phyloP scores from a whole-genome alignment of 1,140 invertebrate genomes.

The honey bee (Apis mellifera) region DNA sequence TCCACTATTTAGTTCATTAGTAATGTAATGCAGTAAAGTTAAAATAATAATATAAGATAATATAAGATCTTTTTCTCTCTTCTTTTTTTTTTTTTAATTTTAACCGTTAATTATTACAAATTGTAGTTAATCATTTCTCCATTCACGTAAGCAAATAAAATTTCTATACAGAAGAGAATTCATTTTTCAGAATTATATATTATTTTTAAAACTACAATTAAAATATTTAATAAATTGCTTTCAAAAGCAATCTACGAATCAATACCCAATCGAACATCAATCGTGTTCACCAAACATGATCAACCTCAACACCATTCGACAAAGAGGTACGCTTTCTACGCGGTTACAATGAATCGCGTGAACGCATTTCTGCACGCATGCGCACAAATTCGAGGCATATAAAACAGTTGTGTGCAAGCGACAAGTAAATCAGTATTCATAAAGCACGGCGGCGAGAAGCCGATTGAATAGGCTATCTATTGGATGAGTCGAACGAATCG shows the following conservation, averaged over 20 bases:
- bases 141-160: not conserved
- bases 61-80: not conserved
- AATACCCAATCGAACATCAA: not conserved
- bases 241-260: not conserved
- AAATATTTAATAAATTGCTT: no score
- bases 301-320: not conserved
- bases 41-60: not conserved
- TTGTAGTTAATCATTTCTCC: no score
- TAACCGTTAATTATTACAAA: no score
- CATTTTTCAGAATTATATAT: no score
- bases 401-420: not conserved
- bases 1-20: not conserved
- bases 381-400: not conserved
- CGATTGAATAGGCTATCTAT: constrained; percentile 16
- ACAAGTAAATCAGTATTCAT: constrained; percentile 45
- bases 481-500: constrained; percentile 18
- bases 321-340: not conserved
- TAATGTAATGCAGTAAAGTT: not conserved
- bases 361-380: not conserved
- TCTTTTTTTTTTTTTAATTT: no score
- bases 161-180: no score
- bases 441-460: not conserved
- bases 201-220: no score
- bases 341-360: not conserved
- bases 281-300: not conserved